These are phyloP conservation scores for Gallinago paraguaiae DNA, from an alignment of 2,113 vertebrate species.

Conservation along the genomic window DNA sequence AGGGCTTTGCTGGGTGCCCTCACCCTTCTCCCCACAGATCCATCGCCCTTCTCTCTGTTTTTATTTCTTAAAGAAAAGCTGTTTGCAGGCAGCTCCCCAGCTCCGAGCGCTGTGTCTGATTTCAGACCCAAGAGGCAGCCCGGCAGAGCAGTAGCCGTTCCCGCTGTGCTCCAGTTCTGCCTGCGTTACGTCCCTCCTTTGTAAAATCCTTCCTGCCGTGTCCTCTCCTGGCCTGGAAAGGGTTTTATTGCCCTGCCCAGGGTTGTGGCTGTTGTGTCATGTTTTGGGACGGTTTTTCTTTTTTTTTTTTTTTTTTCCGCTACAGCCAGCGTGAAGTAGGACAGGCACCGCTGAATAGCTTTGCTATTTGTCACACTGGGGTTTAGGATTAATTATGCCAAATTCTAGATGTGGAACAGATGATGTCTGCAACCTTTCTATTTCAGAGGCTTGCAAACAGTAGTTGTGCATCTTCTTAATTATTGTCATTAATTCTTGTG, in stretches of 20 bases:
- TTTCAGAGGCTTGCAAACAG: background rate
- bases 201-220: background rate
- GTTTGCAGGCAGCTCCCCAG: background rate
- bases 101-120: fast-evolving
- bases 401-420: background rate
- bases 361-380: fast-evolving
- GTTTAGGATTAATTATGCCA: background rate
- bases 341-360: background rate
- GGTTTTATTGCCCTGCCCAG: background rate
- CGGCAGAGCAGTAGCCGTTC: fast-evolving
- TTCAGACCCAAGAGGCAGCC: background rate
- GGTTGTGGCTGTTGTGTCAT: background rate
- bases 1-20: fast-evolving
- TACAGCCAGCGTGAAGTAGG: background rate
- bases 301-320: background rate
- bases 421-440: background rate
- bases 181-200: fast-evolving
- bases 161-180: background rate
- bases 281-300: background rate
- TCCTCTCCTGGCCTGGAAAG: background rate
- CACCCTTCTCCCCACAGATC: background rate
- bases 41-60: background rate
- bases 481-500: background rate
- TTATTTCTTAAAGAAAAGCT: background rate
- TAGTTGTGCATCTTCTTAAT: background rate